A percentile compares a stretch with the other conserved stretches of the same genome.
Conservation (phyloP, 2,888 invertebrate genomes). For the Euspilapteryx auroguttella region DNA sequence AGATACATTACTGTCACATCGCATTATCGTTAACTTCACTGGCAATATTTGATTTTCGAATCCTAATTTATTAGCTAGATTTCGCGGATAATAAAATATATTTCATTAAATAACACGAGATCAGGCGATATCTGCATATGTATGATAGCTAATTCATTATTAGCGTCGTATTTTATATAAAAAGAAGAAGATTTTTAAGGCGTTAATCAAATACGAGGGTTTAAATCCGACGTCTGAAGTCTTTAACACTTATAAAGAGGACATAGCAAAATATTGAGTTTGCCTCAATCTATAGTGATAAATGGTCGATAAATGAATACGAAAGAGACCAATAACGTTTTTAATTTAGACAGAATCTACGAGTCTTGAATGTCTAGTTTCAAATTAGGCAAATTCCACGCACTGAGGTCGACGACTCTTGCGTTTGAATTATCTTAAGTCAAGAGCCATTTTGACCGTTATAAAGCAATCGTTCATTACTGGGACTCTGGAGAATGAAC, state of each 20-base stretch:
- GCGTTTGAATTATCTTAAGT: too few relatives aligned
- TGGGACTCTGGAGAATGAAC: slow-evolving; percentile 39
- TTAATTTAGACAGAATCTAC: not conserved
- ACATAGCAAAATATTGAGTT: not conserved
- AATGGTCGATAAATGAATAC: not conserved
- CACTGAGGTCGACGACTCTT: too few relatives aligned
- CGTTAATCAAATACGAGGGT: too few relatives aligned
- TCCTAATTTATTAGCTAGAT: too few relatives aligned
- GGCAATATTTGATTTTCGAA: slow-evolving; percentile 1
- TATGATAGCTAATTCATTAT: too few relatives aligned
- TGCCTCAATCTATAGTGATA: not conserved
- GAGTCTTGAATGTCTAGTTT: not conserved
- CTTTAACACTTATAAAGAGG: not conserved
- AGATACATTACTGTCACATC: slow-evolving; percentile 6
- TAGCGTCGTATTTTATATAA: too few relatives aligned
- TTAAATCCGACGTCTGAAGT: not conserved
- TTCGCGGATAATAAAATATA: too few relatives aligned
- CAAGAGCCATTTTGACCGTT: too few relatives aligned
- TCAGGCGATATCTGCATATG: too few relatives aligned
- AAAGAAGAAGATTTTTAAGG: too few relatives aligned
- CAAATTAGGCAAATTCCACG: not conserved
- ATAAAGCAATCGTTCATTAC: too few relatives aligned
- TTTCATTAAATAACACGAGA: too few relatives aligned
- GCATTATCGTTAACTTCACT: slow-evolving; percentile 4
- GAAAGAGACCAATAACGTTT: not conserved